Percentiles rank a stretch among this genome's conserved stretches.
phyloP scores from a whole-genome alignment of 2,888 invertebrate genomes.

The Diplazon laetatorius region DNA sequence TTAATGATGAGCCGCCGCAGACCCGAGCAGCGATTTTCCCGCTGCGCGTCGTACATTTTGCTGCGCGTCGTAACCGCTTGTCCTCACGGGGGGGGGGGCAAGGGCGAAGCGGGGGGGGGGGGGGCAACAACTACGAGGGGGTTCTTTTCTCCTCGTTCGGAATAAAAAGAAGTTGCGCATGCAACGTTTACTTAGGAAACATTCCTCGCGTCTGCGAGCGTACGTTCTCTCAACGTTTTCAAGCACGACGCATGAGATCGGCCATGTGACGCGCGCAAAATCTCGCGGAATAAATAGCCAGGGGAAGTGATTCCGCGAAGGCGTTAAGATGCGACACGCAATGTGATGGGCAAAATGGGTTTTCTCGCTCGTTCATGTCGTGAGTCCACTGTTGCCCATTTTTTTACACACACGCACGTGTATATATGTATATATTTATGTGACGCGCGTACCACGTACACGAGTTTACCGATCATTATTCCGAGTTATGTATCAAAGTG shows the following conservation, averaged over 20 bases:
- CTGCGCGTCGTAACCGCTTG: background rate
- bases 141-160: too few species aligned
- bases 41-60: background rate
- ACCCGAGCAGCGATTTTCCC: too few species aligned
- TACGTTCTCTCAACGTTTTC: background rate
- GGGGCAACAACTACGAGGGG: too few species aligned
- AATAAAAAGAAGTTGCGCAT: conserved; percentile 17
- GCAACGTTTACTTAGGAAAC: conserved; percentile 42
- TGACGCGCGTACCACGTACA: conserved; percentile 12
- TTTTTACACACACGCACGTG: too few species aligned
- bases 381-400: too few species aligned
- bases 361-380: too few species aligned
- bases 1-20: conserved; percentile 40
- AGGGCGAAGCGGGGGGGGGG: too few species aligned
- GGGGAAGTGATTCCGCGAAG: conserved; percentile 47
- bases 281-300: background rate
- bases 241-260: too few species aligned
- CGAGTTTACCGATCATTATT: conserved; percentile 21
- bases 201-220: conserved; percentile 23
- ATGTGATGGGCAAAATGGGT: conserved; percentile 47
- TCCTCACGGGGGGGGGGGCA: background rate
- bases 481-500: conserved; percentile 23
- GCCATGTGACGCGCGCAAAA: too few species aligned
- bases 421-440: background rate
- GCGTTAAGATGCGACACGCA: conserved; percentile 56